Percentiles rank a stretch among this genome's conserved stretches.
phyloP scores from a whole-genome alignment of 2,888 invertebrate species.

The Rhingia rostrata region DNA sequence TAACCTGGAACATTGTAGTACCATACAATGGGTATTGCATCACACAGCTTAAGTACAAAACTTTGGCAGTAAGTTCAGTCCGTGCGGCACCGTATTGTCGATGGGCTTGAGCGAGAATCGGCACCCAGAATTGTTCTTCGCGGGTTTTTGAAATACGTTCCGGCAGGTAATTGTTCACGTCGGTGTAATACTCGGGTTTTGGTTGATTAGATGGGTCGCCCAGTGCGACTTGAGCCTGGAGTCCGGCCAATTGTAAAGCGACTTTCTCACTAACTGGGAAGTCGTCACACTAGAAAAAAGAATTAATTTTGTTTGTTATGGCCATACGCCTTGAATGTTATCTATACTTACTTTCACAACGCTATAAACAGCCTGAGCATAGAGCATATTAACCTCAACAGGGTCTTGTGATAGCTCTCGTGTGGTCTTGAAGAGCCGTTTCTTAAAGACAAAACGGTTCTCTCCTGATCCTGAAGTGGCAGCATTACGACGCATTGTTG shows the following conservation, averaged over 20 bases:
- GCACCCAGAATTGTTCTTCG: conserved; percentile 93
- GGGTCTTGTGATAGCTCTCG: conserved; percentile 97
- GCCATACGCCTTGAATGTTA: background rate
- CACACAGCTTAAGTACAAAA: conserved; percentile 95
- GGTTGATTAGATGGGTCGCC: conserved; percentile 90
- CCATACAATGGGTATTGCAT: conserved; percentile 98
- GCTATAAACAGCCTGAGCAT: conserved; percentile 97
- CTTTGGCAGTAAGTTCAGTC: conserved; percentile 95
- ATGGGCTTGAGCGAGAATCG: conserved; percentile 93
- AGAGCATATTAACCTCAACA: conserved; percentile 95
- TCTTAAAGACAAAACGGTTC: conserved; percentile 95
- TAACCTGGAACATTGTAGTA: conserved; percentile 93
- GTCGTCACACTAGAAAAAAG: conserved; percentile 89
- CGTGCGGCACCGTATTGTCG: conserved; percentile 96
- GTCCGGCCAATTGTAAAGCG: conserved; percentile 95
- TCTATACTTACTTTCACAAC: conserved; percentile 91
- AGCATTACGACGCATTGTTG: conserved; percentile 85
- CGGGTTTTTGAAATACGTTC: conserved; percentile 90
- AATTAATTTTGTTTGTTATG: conserved; percentile 65
- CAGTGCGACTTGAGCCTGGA: conserved; percentile 96
- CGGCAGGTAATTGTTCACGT: conserved; percentile 95
- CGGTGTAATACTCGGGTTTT: conserved; percentile 93
- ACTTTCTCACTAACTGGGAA: conserved; percentile 97
- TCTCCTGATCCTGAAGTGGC: conserved; percentile 92
- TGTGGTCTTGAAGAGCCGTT: conserved; percentile 93